Evolutionary conservation across 53 echinoderm and acorn worm genomes (phyloP), one percentile per base, ranked within the genome.

Genomic region (Henricia sp.): DNA sequence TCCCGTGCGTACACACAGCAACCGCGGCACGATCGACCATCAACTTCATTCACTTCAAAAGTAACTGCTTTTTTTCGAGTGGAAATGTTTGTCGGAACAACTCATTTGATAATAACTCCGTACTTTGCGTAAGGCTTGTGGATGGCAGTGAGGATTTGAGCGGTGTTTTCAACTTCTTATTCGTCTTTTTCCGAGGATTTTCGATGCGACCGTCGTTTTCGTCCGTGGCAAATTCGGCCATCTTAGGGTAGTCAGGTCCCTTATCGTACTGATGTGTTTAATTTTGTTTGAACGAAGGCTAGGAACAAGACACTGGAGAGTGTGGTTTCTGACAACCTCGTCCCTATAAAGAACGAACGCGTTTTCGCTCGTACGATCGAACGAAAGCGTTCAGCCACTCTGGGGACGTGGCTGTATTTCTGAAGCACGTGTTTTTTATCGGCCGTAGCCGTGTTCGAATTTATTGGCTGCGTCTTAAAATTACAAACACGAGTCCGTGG

Each of bases 211-310:
- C 46, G 12, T 13, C 36, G 48, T 35, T 33, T 21, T 26, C 10
- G 37, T 70, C 70, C 70, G n/a, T 50, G 42, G 11, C 55, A 6
- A 28, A 29, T 63, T 77, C 77, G 39, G 77, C 77, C 77, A 77
- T 77, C 25, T 77, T 74, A 4, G 9, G 42, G 0, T 26, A 62
- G 77, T 77, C 77, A 44, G 77, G 62, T 43, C 44, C 63, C 1
- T 59, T 1, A 26, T 13, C 4, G 19, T 3, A 34, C 1, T 9
- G 3, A 11, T 34, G 17, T 12, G 12, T 12, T 55, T 14, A 54
- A 36, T 8, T 11, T 3, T 0, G 37, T 37, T 8, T 11, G 0
- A 0, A 24, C 30, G 32, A 16, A 19, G 2, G 17, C 28, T 9
- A 48, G 77, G 77, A n/a, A 60, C 77, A 77, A 17, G 77, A 77